These are phyloP conservation scores for Ochotona curzoniae DNA, from an alignment of 2,113 vertebrate genomes.

Conservation along the genomic window DNA sequence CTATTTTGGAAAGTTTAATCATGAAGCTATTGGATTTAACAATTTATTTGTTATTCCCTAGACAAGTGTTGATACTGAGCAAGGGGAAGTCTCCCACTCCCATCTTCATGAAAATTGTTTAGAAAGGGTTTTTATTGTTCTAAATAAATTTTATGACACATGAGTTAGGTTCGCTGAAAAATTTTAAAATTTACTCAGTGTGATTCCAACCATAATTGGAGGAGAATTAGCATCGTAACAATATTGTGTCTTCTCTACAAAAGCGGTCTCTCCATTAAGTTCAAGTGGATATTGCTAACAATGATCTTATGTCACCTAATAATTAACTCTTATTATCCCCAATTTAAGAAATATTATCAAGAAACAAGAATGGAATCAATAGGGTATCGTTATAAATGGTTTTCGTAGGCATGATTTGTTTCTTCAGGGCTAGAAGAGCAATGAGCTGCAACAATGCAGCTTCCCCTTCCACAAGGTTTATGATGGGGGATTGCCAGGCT, in stretches of 20 bases:
- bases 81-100: background rate
- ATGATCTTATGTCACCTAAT: background rate
- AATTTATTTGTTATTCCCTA: background rate
- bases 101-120: slow-evolving; percentile 12
- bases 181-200: background rate
- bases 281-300: background rate
- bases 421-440: background rate
- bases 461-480: background rate
- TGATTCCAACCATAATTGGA: background rate
- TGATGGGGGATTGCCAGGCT: background rate
- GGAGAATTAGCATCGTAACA: background rate
- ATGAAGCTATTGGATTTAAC: background rate
- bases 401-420: background rate
- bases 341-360: background rate
- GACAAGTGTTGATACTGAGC: background rate
- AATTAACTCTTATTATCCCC: background rate
- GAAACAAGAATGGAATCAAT: background rate
- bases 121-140: background rate
- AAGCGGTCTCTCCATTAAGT: background rate
- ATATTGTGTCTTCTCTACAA: background rate
- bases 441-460: background rate
- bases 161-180: background rate
- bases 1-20: background rate
- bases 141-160: background rate
- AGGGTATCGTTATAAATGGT: background rate